Evolutionary conservation across 2,888 invertebrate genomes (phyloP).

Genomic region (Syrista parreyssii): DNA sequence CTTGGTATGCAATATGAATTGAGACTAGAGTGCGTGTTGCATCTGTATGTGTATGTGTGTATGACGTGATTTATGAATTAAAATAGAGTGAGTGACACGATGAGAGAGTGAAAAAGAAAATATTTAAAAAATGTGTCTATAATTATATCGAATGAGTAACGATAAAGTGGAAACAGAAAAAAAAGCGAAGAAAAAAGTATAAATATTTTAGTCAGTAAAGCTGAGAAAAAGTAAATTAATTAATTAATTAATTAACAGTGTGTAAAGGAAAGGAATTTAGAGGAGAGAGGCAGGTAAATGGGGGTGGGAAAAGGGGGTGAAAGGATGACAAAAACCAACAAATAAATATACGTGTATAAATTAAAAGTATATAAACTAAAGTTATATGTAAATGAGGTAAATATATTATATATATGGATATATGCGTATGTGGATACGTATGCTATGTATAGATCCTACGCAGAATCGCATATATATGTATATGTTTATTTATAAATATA

Average conservation of each 20-base stretch:
- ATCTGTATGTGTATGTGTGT: constrained; percentile 17
- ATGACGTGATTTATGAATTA: constrained; percentile 23
- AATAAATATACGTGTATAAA: constrained; percentile 41
- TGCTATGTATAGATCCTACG: constrained; percentile 20
- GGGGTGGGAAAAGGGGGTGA: not conserved
- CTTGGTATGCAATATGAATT: too few relatives aligned
- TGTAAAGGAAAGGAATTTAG: too few relatives aligned
- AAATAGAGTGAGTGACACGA: not conserved
- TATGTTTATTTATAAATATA: constrained; percentile 16
- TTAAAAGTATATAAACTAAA: constrained; percentile 25
- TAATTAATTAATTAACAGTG: too few relatives aligned
- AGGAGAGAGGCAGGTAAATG: too few relatives aligned
- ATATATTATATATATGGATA: too few relatives aligned
- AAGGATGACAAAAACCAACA: constrained; percentile 35
- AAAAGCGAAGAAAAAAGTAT: constrained; percentile 31
- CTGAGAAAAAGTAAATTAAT: constrained; percentile 22
- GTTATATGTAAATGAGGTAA: too few relatives aligned
- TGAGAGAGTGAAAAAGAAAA: constrained; percentile 10
- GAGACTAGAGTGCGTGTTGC: too few relatives aligned
- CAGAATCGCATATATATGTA: constrained; percentile 26
- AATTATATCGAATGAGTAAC: constrained; percentile 47
- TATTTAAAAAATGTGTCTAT: constrained; percentile 41
- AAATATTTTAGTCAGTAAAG: constrained; percentile 40
- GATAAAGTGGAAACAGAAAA: constrained; percentile 10
- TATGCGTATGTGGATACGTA: too few relatives aligned